Conservation (phyloP, 2,113 vertebrate genomes). For the Fukomys damarensis region DNA sequence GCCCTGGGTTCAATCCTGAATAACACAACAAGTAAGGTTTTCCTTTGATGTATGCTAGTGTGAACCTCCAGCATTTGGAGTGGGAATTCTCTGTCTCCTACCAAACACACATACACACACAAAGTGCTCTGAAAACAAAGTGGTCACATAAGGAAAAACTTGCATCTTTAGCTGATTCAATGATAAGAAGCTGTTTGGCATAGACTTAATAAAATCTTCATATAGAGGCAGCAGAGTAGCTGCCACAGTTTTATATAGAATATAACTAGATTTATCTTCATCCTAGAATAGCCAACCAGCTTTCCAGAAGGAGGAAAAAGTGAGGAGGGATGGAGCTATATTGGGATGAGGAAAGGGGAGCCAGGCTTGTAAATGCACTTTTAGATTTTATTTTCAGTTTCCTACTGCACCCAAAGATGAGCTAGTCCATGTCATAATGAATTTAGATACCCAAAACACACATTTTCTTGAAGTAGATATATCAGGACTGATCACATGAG, state of each 20-base stretch:
- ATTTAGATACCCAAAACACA: background rate
- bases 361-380: background rate
- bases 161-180: constrained; percentile 29
- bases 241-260: constrained; percentile 60
- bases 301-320: constrained; percentile 40
- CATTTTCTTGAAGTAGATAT: background rate
- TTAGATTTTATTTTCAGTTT: constrained; percentile 54
- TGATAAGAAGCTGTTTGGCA: background rate
- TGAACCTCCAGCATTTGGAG: constrained; percentile 33
- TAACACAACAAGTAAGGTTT: background rate
- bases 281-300: background rate
- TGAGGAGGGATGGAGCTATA: background rate
- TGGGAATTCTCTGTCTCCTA: background rate
- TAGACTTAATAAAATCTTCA: constrained; percentile 60
- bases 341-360: background rate
- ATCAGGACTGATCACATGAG: background rate
- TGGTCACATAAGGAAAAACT: background rate
- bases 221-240: constrained; percentile 53
- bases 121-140: background rate
- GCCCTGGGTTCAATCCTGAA: background rate
- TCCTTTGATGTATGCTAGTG: background rate
- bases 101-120: background rate
- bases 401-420: background rate
- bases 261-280: constrained; percentile 72
- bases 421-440: background rate